A percentile compares a stretch with the other conserved stretches of the same genome.
phyloP scores from a whole-genome alignment of 2,797 vertebrate genomes.

The Garrulus glandarius region DNA sequence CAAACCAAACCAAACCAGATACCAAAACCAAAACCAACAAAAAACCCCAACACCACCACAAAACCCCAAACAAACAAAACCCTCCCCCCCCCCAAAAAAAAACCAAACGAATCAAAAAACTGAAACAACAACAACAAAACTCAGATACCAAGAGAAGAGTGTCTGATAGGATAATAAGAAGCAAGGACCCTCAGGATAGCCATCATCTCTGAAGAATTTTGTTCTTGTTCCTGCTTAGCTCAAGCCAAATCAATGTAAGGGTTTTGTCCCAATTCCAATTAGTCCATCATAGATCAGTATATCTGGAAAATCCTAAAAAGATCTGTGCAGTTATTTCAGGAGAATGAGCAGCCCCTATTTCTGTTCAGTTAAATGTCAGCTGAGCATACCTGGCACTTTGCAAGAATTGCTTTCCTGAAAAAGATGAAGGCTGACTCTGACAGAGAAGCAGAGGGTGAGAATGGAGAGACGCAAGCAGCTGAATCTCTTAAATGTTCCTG shows the following conservation, averaged over 20 bases:
- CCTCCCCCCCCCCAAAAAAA: too few relatives aligned
- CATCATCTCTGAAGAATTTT: background rate
- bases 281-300: background rate
- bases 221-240: background rate
- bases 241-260: background rate
- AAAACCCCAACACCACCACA: too few relatives aligned
- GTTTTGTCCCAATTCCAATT: constrained; percentile 11
- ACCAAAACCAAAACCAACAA: background rate
- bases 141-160: background rate
- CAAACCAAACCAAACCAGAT: background rate
- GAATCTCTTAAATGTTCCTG: background rate
- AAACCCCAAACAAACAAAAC: too few relatives aligned
- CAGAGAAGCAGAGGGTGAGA: background rate
- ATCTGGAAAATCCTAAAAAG: background rate
- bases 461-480: background rate
- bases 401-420: background rate
- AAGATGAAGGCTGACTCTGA: constrained; percentile 8
- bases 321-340: background rate
- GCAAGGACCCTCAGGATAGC: background rate
- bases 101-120: background rate
- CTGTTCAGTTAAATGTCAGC: constrained; percentile 20
- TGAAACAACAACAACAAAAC: background rate
- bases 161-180: background rate
- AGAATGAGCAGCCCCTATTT: background rate
- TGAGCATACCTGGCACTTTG: background rate